phyloP scores from a whole-genome alignment of 2,113 vertebrate genomes.

The Dasyprocta punctata region DNA sequence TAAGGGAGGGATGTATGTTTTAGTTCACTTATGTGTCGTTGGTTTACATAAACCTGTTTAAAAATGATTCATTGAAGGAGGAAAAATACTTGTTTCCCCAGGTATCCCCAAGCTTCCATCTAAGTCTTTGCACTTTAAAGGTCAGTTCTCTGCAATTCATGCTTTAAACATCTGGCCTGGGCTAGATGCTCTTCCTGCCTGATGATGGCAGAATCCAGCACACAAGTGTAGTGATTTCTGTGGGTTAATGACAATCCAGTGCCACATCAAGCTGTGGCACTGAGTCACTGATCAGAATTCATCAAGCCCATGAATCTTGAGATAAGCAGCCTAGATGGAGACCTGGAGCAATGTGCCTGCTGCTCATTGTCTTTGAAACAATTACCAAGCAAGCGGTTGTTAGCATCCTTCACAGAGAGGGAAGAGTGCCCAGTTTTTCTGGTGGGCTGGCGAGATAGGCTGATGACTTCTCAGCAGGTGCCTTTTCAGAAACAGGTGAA shows the following conservation, averaged over 20 bases:
- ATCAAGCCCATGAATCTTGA: slow-evolving; percentile 66
- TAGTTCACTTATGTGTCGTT: not conserved
- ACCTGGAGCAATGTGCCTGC: slow-evolving; percentile 40
- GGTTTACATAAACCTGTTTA: not conserved
- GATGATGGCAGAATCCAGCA: not conserved
- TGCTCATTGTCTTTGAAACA: slow-evolving; percentile 78
- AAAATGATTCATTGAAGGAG: not conserved
- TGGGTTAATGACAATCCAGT: slow-evolving; percentile 14
- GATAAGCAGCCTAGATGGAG: slow-evolving; percentile 59
- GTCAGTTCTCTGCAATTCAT: rapidly evolving
- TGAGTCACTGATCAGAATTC: slow-evolving; percentile 1
- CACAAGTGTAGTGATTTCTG: slow-evolving; percentile 40
- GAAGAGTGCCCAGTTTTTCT: slow-evolving; percentile 3
- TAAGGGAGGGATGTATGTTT: slow-evolving; percentile 58
- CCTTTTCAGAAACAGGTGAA: slow-evolving; percentile 72
- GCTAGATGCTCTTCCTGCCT: not conserved
- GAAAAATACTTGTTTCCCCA: not conserved
- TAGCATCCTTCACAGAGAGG: not conserved
- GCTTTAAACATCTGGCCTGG: not conserved
- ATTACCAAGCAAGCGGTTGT: slow-evolving; percentile 65
- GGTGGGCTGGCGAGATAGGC: slow-evolving; percentile 61
- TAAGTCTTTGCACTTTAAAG: slow-evolving; percentile 28
- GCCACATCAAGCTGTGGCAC: slow-evolving; percentile 8
- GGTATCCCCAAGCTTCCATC: not conserved
- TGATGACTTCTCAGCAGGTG: slow-evolving; percentile 75